These are phyloP conservation scores for Dendronephthya gigantea DNA, from an alignment of 64 coral and sea anemone species.

Conservation along the genomic window DNA sequence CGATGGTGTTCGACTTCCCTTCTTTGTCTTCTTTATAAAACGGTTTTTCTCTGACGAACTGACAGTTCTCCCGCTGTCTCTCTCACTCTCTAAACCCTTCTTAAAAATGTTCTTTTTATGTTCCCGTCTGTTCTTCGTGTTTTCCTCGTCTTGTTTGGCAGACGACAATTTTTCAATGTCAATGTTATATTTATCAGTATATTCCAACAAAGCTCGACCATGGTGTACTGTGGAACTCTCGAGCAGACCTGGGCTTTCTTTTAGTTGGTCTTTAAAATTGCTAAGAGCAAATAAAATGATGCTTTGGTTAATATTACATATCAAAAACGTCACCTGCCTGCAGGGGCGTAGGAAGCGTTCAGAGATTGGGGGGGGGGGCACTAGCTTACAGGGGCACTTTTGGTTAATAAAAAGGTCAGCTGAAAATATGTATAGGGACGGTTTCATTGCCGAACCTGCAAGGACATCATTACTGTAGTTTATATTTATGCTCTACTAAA, in stretches of 20 bases:
- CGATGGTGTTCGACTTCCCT: not conserved
- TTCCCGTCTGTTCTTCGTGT: not conserved
- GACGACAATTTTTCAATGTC: not conserved
- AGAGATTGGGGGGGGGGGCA: no score
- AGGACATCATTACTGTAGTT: no score
- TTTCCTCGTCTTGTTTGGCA: not conserved
- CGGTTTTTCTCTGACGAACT: not conserved
- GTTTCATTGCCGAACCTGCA: no score
- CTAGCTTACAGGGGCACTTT: no score
- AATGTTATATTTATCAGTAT: conserved; percentile 33
- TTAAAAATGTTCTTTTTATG: not conserved
- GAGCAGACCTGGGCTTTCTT: conserved; percentile 42
- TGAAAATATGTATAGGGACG: no score
- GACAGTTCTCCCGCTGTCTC: not conserved
- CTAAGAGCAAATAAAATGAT: conserved; percentile 16
- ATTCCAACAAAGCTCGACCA: conserved; percentile 81
- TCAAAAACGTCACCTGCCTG: no score
- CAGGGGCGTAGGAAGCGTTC: no score
- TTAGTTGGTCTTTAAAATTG: conserved; percentile 59
- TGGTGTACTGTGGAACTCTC: conserved; percentile 36
- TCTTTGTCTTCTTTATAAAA: not conserved
- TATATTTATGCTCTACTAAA: no score
- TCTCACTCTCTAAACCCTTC: not conserved
- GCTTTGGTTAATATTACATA: not conserved
- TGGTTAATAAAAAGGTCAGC: no score